Evolutionary conservation across 1,140 invertebrate species (phyloP).

Genomic region (Laodelphax striatellus): DNA sequence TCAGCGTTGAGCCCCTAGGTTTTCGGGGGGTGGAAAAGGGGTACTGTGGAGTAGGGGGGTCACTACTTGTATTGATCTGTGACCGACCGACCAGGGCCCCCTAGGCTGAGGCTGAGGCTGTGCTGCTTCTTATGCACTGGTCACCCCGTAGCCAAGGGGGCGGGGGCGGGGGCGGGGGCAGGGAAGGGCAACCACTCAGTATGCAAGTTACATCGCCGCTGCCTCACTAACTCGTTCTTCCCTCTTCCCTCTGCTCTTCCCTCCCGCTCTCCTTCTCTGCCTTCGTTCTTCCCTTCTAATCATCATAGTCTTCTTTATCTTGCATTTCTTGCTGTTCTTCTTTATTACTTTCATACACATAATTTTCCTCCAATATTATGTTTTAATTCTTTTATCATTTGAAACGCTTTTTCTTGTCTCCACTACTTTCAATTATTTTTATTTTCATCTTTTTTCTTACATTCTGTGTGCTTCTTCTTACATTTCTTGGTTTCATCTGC

Average conservation of each 20-base stretch:
- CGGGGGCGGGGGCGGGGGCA: too few relatives aligned
- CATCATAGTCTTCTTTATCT: background rate
- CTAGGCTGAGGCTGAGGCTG: too few relatives aligned
- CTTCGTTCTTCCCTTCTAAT: too few relatives aligned
- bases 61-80: too few relatives aligned
- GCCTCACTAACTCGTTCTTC: too few relatives aligned
- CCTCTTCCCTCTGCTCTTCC: background rate
- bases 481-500: too few relatives aligned
- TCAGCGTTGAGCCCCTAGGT: background rate
- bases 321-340: background rate
- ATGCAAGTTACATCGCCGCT: constrained; percentile 4
- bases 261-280: background rate
- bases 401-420: too few relatives aligned
- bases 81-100: too few relatives aligned
- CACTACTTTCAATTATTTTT: background rate
- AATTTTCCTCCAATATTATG: background rate
- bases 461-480: too few relatives aligned
- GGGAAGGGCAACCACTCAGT: background rate
- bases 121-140: constrained; percentile 12
- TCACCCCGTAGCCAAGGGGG: background rate
- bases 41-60: too few relatives aligned
- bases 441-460: too few relatives aligned
- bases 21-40: background rate
- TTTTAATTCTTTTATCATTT: too few relatives aligned
- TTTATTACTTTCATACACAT: background rate